A percentile compares a stretch with the other conserved stretches of the same genome.
These are phyloP conservation scores for Diabrotica balteata DNA, from an alignment of 2,888 invertebrate species.

Conservation along the genomic window DNA sequence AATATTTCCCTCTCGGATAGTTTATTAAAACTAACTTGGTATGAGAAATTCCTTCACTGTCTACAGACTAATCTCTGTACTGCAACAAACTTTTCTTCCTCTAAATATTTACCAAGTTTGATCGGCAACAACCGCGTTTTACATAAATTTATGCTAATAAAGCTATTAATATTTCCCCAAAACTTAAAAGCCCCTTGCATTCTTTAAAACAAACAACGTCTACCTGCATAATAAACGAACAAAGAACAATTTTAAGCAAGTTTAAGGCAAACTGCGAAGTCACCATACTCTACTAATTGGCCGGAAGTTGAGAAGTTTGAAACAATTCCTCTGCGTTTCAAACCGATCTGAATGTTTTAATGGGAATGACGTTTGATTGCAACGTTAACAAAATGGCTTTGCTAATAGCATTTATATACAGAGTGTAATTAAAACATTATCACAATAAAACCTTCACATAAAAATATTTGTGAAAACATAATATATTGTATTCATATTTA, in stretches of 20 bases:
- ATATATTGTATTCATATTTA: too few relatives aligned
- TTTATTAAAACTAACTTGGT: too few relatives aligned
- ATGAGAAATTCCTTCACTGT: too few relatives aligned
- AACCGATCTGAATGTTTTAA: slow-evolving; percentile 16
- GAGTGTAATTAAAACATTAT: neutral
- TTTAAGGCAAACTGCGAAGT: slow-evolving; percentile 39
- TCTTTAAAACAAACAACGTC: slow-evolving; percentile 30
- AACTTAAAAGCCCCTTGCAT: slow-evolving; percentile 24
- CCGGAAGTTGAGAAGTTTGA: slow-evolving; percentile 31
- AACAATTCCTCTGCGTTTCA: slow-evolving; percentile 20
- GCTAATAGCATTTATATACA: slow-evolving; percentile 2
- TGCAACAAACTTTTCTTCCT: neutral
- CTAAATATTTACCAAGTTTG: slow-evolving; percentile 20
- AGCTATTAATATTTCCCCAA: slow-evolving; percentile 24
- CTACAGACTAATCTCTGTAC: neutral
- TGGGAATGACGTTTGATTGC: slow-evolving; percentile 14
- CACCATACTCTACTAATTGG: slow-evolving; percentile 42
- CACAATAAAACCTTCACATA: too few relatives aligned
- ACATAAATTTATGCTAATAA: slow-evolving; percentile 27
- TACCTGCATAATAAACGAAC: slow-evolving; percentile 37
- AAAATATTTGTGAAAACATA: too few relatives aligned
- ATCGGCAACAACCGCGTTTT: slow-evolving; percentile 14
- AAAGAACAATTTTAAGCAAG: slow-evolving; percentile 36
- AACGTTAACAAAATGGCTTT: slow-evolving; percentile 9
- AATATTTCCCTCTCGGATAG: too few relatives aligned